Base-by-base conservation (phyloP, 1,140 invertebrate genomes). In the Sitophilus oryzae region DNA sequence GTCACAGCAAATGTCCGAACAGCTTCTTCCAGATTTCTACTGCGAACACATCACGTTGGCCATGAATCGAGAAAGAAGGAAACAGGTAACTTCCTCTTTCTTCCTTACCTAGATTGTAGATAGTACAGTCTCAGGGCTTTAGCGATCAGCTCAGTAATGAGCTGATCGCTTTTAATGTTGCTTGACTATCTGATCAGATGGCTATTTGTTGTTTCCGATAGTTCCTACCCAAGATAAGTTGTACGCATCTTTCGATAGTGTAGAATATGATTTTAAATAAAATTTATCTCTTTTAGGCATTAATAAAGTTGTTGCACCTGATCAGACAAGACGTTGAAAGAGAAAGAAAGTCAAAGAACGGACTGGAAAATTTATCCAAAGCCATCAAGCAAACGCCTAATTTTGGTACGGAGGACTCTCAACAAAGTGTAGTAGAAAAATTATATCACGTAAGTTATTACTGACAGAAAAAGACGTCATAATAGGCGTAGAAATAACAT, bases 11-110 rank as follows among this genome's bases (percentile, higher is more conserved):
- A 59, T 69, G 9, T 63, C 81, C 3, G 88, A 96, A 68, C 91
- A 95, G 71, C 75, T 94, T 20, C 72, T 96, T 30, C 89, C 93
- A 0, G 91, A 96, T 70, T 95, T 94, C 74, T 96, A 94, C 73
- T 92, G 92, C 55, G 93, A 97, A 73, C 92, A 96, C 73, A 84
- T 89, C 45, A 91, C 89, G 1, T 80, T 95, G 58, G 86, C 88
- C 10, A 96, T 97, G 93, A 94, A 96, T 69, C 78, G 82, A 46
- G 93, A 95, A 64, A 74, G 93, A 43, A 77, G 93, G 63, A 91
- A 89, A 76, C 83, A 89, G 71, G 84, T 83, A 69, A 56, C 59
- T 59, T n/a, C n/a, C n/a, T n/a, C n/a, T n/a, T n/a, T n/a, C n/a
- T n/a, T n/a, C n/a, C n/a, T n/a, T n/a, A n/a, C n/a, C n/a, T n/a